Evolutionary conservation across 2,888 invertebrate genomes (phyloP), one percentile per base, ranked within the genome.

Genomic region (Tenthredo notha): DNA sequence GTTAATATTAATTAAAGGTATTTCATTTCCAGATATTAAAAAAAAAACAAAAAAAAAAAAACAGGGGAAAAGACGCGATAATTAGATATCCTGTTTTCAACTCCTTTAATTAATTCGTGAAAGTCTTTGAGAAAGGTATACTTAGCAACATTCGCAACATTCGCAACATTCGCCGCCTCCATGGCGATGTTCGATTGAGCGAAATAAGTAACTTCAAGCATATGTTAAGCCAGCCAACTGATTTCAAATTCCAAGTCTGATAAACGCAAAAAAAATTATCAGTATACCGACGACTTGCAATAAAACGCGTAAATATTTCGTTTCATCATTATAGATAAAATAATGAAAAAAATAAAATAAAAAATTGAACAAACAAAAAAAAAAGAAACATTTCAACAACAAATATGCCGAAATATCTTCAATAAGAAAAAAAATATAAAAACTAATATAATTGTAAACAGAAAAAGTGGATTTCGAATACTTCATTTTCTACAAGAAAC

Each of bases 41-140:
- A 33, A 33, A 33, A 33, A 33, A 33, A 33, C n/a, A 33, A 33
- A 33, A 33, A 33, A 33, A n/a, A 61, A 21, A 21, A 21, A 25
- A 1, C 7, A 7, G 21, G 21, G 10, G 10, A 61, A 25, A 25
- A 61, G 2, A 61, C 12, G 12, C 2, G 12, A 61, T 21, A 61
- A 61, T 21, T 61, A 61, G 12, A 25, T 21, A 61, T 70, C 18
- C 70, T 18, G 18, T 37, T 29, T 70, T 33, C 7, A n/a, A 15
- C 70, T 6, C 70, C n/a, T 37, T 33, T n/a, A 18, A 37, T 70
- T 33, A 7, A 70, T 37, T 33, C 70, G 33, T 18, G 70, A 70
- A 70, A 70, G 70, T 40, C 37, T 70, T 37, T 37, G 70, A 33
- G 33, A 70, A 70, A 70, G 33, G 70, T 25, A n/a, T 10, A 25